Evolutionary conservation across 2,113 vertebrate genomes (phyloP).

Genomic region (Vulpes vulpes): DNA sequence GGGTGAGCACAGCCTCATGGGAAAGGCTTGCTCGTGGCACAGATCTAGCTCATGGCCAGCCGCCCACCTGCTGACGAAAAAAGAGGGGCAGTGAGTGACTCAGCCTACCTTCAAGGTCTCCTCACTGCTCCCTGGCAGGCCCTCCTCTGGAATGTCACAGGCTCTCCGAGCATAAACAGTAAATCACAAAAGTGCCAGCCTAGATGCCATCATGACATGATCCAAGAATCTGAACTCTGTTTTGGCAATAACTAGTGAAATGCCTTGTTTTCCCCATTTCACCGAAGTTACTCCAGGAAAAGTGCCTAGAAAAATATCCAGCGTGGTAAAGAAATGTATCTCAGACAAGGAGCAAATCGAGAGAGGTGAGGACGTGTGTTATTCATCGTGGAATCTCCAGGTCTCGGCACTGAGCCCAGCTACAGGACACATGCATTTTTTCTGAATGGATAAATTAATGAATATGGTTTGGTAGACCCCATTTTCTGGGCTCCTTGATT

Average conservation of each 20-base stretch:
- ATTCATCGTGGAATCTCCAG: background rate
- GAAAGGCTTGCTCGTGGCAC: background rate
- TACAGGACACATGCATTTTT: background rate
- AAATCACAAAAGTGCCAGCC: slow-evolving; percentile 17
- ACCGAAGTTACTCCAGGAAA: background rate
- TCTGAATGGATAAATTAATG: background rate
- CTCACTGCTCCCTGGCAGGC: background rate
- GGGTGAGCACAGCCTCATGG: background rate
- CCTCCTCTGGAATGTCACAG: background rate
- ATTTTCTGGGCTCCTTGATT: slow-evolving; percentile 43
- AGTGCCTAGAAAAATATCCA: background rate
- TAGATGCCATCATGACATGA: background rate
- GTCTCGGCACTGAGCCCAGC: too few relatives aligned
- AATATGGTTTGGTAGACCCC: background rate
- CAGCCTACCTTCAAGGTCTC: background rate
- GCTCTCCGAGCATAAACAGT: background rate
- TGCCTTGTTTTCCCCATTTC: slow-evolving; percentile 1
- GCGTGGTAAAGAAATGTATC: background rate
- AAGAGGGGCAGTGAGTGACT: background rate
- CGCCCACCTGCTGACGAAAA: background rate
- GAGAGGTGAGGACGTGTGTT: background rate
- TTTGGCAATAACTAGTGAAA: slow-evolving; percentile 31
- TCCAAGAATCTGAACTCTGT: slow-evolving; percentile 42
- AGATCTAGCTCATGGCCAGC: background rate
- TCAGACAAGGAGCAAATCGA: background rate